phyloP scores from a whole-genome alignment of 2,113 vertebrate genomes.

The Brachirus orientalis region DNA sequence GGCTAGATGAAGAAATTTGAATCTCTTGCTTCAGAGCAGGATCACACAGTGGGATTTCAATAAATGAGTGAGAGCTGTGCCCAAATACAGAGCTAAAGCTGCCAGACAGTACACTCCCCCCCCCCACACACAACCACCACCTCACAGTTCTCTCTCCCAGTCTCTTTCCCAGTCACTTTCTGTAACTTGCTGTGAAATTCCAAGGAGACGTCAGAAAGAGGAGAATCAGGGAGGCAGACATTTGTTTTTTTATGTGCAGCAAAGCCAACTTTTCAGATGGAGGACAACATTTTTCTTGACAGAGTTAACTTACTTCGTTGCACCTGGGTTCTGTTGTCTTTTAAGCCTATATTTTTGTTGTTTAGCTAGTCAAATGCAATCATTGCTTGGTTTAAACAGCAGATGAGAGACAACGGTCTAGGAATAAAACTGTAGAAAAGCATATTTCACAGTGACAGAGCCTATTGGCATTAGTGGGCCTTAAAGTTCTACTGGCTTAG shows the following conservation, averaged over 20 bases:
- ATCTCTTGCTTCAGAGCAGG: slow-evolving; percentile 49
- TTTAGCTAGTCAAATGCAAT: neutral
- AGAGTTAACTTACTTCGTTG: neutral
- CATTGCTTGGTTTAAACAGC: neutral
- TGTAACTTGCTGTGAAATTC: slow-evolving; percentile 77
- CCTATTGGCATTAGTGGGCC: slow-evolving; percentile 1
- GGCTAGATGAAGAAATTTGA: slow-evolving; percentile 57
- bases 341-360: slow-evolving; percentile 2
- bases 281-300: slow-evolving; percentile 6
- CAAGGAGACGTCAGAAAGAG: slow-evolving; percentile 53
- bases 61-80: slow-evolving; percentile 58
- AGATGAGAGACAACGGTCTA: slow-evolving; percentile 8
- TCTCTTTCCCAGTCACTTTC: slow-evolving; percentile 53
- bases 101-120: slow-evolving; percentile 53
- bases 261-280: slow-evolving; percentile 9
- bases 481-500: slow-evolving; percentile 9
- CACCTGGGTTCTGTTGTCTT: neutral
- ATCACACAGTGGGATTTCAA: slow-evolving; percentile 65
- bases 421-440: slow-evolving; percentile 20
- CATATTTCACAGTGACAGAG: slow-evolving; percentile 28
- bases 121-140: slow-evolving; percentile 9
- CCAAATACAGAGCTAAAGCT: slow-evolving; percentile 44
- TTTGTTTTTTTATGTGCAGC: slow-evolving; percentile 16
- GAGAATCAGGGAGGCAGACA: slow-evolving; percentile 36
- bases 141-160: slow-evolving; percentile 5